Evolutionary conservation across 1,140 invertebrate species (phyloP), one percentile per base, ranked within the genome.

Genomic region (Zelostemma sp.): DNA sequence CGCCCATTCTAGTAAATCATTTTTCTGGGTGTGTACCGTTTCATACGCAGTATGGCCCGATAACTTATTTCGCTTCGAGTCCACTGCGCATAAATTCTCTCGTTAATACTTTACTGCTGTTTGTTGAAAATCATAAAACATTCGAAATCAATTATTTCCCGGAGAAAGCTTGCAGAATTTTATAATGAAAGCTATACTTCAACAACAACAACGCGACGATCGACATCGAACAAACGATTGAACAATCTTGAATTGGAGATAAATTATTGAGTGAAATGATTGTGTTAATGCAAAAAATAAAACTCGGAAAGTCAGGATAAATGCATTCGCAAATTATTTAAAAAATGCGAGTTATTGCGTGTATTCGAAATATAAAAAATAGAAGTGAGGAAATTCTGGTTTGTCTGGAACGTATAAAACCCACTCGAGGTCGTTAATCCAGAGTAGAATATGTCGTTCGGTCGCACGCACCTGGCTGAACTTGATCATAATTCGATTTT

Each of bases 401-500:
- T 53, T 8, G 21, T 49, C 51, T 72, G 63, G 63, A 55, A 63
- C 43, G 63, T 14, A 17, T 46, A 45, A 64, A 68, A 48, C 57
- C 69, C 69, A 72, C 69, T 14, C 46, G 48, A 38, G 55, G 41
- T 73, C 71, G 65, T 73, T 69, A 73, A 60, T 69, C 48, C 54
- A 41, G 25, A 59, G 45, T 41, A 56, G 68, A 71, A 59, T 66
- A 56, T 60, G 62, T 66, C 63, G 59, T 66, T 63, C 45, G 59
- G 49, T 63, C 47, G 54, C 50, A 50, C 68, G 62, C 68, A 65
- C 54, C 58, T 53, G 48, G 41, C 19, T 53, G 61, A 58, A 65
- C 63, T 61, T 21, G 49, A 62, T 53, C 47, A 57, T 68, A 68
- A 68, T 59, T 68, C 17, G 58, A 62, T 68, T 68, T 62, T 58